Conservation (phyloP, 64 coral and sea anemone genomes). For the Orbicella faveolata region DNA sequence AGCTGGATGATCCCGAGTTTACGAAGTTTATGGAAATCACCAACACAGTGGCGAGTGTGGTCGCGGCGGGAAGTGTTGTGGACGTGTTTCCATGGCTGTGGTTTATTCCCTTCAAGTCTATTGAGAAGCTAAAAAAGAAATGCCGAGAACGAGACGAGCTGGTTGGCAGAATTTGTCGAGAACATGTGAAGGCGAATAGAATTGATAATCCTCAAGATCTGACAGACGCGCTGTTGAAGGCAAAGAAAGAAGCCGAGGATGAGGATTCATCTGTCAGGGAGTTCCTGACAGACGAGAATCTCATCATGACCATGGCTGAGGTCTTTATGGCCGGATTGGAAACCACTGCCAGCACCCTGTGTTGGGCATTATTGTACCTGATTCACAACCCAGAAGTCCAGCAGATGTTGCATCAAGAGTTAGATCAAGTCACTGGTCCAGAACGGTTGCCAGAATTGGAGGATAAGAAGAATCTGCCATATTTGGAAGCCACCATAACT, state of each 20-base stretch:
- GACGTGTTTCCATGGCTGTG: constrained; percentile 41
- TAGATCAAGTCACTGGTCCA: constrained; percentile 55
- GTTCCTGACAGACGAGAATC: constrained; percentile 24
- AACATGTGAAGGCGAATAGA: constrained; percentile 41
- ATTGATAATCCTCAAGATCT: constrained; percentile 23
- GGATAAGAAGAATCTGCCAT: constrained; percentile 40
- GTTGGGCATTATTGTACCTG: constrained; percentile 35
- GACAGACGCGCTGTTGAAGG: constrained; percentile 61
- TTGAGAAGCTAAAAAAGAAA: not conserved
- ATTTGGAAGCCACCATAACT: constrained; percentile 55
- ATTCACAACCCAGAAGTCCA: constrained; percentile 34
- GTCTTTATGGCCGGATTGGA: constrained; percentile 40
- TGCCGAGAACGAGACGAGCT: constrained; percentile 5
- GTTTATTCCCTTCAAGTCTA: constrained; percentile 45
- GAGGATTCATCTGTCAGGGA: constrained; percentile 1
- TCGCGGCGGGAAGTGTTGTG: constrained; percentile 9
- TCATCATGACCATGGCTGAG: constrained; percentile 46
- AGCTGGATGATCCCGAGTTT: constrained; percentile 61
- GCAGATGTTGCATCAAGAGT: constrained; percentile 38
- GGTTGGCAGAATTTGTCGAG: constrained; percentile 17
- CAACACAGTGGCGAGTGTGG: not conserved
- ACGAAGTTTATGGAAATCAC: constrained; percentile 5
- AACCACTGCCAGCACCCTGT: constrained; percentile 40
- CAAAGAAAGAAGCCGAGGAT: constrained; percentile 41
- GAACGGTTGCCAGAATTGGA: constrained; percentile 20